These are phyloP conservation scores for Clavelina lepadiformis DNA, from an alignment of 23 tunicate species.

Conservation along the genomic window DNA sequence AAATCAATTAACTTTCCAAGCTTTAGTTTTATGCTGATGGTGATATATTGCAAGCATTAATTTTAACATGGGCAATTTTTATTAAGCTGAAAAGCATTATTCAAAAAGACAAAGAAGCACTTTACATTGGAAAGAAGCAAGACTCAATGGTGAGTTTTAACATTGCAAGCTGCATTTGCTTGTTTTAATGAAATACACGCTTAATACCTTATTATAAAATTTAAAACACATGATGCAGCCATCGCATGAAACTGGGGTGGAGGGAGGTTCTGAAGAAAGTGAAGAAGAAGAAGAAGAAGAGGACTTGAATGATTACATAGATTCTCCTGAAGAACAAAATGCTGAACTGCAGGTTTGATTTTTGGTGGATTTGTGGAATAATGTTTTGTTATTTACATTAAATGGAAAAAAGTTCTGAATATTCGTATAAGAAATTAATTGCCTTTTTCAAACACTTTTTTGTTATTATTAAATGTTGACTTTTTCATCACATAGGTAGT, in stretches of 20 bases:
- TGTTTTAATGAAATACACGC: neutral
- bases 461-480: too few species aligned
- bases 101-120: slow-evolving; percentile 34
- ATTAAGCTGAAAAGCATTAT: slow-evolving; percentile 17
- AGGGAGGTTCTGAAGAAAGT: slow-evolving; percentile 36
- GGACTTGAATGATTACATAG: slow-evolving; percentile 28
- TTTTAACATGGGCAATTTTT: too few species aligned
- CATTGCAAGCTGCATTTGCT: neutral
- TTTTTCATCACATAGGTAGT: too few species aligned
- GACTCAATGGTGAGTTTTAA: slow-evolving; percentile 21
- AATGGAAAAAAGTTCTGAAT: neutral
- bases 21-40: too few species aligned
- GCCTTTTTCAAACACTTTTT: too few species aligned
- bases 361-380: neutral
- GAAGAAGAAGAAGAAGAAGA: slow-evolving; percentile 45
- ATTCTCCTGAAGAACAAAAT: slow-evolving; percentile 59
- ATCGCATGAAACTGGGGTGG: slow-evolving; percentile 23
- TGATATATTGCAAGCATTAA: neutral
- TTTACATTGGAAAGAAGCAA: slow-evolving; percentile 38
- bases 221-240: neutral
- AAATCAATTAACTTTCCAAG: too few species aligned
- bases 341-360: slow-evolving; percentile 22
- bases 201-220: neutral
- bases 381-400: neutral
- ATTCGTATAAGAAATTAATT: too few species aligned